Percentiles rank a stretch among this genome's conserved stretches.
Evolutionary conservation across 2,113 vertebrate genomes (phyloP).

Genomic region (Ammodytes marinus): DNA sequence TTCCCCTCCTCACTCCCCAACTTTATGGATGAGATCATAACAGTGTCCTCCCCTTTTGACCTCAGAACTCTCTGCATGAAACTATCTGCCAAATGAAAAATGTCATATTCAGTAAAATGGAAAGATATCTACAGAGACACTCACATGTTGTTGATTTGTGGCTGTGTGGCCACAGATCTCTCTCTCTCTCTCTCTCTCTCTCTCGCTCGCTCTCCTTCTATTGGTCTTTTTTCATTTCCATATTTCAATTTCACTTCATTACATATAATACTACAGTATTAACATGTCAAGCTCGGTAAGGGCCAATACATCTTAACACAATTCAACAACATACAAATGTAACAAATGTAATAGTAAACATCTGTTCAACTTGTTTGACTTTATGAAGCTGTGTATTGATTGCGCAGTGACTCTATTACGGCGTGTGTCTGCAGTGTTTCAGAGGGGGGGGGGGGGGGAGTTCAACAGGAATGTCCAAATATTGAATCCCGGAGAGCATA

Average conservation of each 20-base stretch:
- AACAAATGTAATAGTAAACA: constrained; percentile 6
- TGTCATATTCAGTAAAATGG: constrained; percentile 23
- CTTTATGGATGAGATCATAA: not conserved
- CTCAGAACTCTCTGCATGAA: constrained; percentile 2
- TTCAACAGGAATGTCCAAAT: constrained; percentile 34
- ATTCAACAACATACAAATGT: not conserved
- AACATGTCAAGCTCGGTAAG: not conserved
- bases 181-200: constrained; percentile 3
- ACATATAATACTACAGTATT: not conserved
- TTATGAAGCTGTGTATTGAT: not conserved
- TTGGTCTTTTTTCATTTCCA: constrained; percentile 1
- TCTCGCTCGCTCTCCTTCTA: not conserved
- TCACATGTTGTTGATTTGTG: constrained; percentile 45
- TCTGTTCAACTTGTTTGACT: constrained; percentile 26
- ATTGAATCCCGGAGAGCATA: constrained; percentile 32
- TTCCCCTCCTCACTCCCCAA: not conserved
- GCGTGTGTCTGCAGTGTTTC: constrained; percentile 8
- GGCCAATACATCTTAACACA: constrained; percentile 15
- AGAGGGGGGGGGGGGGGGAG: not conserved
- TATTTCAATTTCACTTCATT: constrained; percentile 9
- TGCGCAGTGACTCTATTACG: not conserved
- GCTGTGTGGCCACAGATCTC: constrained; percentile 46
- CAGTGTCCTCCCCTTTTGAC: not conserved
- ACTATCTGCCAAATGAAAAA: constrained; percentile 7
- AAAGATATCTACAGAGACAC: constrained; percentile 48